phyloP scores from a whole-genome alignment of 2,888 invertebrate genomes.

The Drosophila mayaguana region DNA sequence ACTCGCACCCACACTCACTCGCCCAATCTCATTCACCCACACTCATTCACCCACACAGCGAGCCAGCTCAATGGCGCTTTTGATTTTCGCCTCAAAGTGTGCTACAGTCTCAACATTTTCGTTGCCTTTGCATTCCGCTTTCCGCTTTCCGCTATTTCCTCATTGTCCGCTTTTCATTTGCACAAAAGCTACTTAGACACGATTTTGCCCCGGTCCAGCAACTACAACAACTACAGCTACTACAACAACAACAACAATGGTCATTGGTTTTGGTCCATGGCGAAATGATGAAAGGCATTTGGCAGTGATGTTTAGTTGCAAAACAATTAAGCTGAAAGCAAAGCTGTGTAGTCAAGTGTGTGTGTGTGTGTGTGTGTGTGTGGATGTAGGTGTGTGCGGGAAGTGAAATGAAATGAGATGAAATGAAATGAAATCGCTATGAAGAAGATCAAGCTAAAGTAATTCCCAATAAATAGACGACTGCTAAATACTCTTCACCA shows the following conservation, averaged over 20 bases:
- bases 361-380: slow-evolving; percentile 9
- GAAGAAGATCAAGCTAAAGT: slow-evolving; percentile 34
- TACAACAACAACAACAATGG: slow-evolving; percentile 14
- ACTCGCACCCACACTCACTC: background rate
- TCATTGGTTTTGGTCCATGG: slow-evolving; percentile 27
- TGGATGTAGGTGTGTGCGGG: slow-evolving; percentile 23
- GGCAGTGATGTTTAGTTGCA: slow-evolving; percentile 75
- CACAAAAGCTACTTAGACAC: slow-evolving; percentile 78
- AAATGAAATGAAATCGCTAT: slow-evolving; percentile 44
- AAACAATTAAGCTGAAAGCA: slow-evolving; percentile 80
- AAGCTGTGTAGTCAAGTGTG: slow-evolving; percentile 66
- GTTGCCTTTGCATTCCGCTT: slow-evolving; percentile 27
- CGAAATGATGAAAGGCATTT: slow-evolving; percentile 72
- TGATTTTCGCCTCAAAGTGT: slow-evolving; percentile 60
- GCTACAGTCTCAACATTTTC: slow-evolving; percentile 40
- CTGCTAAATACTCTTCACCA: slow-evolving; percentile 25
- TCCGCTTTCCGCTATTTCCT: slow-evolving; percentile 37
- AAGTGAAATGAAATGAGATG: slow-evolving; percentile 47
- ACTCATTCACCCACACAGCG: background rate
- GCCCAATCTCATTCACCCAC: background rate
- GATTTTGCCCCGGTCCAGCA: slow-evolving; percentile 43
- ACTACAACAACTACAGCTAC: slow-evolving; percentile 3
- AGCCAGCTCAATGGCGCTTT: slow-evolving; percentile 40
- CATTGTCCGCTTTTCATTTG: slow-evolving; percentile 65
- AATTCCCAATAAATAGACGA: slow-evolving; percentile 4